A percentile compares a stretch with the other conserved stretches of the same genome.
Conservation (phyloP, 2,888 invertebrate genomes). For the Tetranychus truncatus region DNA sequence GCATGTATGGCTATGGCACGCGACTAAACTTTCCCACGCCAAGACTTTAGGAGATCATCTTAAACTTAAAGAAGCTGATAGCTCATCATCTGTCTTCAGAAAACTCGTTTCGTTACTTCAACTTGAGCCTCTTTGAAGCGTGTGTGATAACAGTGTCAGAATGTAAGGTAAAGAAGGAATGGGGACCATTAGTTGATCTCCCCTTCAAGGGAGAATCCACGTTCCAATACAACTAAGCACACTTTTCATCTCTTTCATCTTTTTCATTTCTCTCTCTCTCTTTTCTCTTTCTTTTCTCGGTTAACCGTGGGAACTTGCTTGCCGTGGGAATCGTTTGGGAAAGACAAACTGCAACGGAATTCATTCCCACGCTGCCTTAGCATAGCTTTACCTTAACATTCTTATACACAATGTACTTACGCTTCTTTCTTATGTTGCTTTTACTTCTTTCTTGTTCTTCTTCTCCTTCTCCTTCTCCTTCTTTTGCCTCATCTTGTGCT, state of each 20-base stretch:
- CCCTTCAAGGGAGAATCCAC: background rate
- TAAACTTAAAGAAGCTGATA: too few relatives aligned
- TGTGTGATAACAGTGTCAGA: too few relatives aligned
- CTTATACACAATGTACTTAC: background rate
- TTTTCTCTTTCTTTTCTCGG: background rate
- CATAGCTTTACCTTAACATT: background rate
- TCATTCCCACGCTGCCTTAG: background rate
- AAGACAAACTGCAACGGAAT: background rate
- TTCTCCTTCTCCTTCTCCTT: background rate
- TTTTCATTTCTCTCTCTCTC: conserved; percentile 4
- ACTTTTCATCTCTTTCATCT: background rate
- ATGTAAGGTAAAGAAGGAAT: too few relatives aligned
- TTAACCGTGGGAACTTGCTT: background rate
- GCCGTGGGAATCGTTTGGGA: background rate
- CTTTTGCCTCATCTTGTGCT: background rate
- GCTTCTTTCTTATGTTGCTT: background rate
- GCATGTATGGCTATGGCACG: too few relatives aligned
- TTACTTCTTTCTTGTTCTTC: background rate
- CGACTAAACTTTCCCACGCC: too few relatives aligned
- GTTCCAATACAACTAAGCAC: background rate
- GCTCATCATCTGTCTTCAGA: too few relatives aligned
- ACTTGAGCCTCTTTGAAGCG: background rate
- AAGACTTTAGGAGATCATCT: too few relatives aligned
- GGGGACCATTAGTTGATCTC: background rate
- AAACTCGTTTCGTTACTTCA: too few relatives aligned